A percentile compares a stretch with the other conserved stretches of the same genome.
Evolutionary conservation across 2,797 vertebrate species (phyloP).

Genomic region (Zalophus californianus): DNA sequence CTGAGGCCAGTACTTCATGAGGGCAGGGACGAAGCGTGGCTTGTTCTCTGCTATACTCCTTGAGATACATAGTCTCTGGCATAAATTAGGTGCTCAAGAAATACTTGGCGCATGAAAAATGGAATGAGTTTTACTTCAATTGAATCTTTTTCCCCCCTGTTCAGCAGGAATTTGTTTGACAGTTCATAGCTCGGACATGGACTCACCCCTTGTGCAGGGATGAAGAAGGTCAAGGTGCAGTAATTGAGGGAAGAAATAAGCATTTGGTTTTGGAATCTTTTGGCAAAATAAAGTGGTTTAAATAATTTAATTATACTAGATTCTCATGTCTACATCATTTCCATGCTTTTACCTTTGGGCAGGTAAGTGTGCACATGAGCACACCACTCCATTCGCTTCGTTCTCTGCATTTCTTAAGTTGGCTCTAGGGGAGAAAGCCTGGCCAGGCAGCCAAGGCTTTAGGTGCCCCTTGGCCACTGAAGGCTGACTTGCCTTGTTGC

Average conservation of each 20-base stretch:
- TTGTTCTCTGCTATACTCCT: not conserved
- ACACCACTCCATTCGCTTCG: rapidly evolving
- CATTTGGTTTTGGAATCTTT: not conserved
- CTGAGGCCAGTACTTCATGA: not conserved
- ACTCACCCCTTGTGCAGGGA: not conserved
- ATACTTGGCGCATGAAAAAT: not conserved
- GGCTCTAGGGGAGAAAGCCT: no score
- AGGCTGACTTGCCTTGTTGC: not conserved
- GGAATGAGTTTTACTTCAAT: not conserved
- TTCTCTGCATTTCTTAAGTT: not conserved
- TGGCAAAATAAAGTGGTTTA: not conserved
- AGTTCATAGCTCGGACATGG: not conserved
- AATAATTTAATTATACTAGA: not conserved
- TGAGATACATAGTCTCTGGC: not conserved
- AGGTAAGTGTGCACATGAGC: no score
- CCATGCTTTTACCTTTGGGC: not conserved
- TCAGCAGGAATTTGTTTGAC: not conserved
- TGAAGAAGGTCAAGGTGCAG: not conserved
- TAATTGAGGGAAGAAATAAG: not conserved
- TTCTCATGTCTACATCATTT: not conserved
- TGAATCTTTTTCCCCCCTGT: not conserved
- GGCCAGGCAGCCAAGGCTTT: not conserved
- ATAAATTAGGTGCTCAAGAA: not conserved
- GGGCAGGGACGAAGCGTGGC: not conserved
- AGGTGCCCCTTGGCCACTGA: not conserved